These are phyloP conservation scores for Raillietiella orientalis DNA, from an alignment of 2,888 invertebrate genomes.

Conservation along the genomic window DNA sequence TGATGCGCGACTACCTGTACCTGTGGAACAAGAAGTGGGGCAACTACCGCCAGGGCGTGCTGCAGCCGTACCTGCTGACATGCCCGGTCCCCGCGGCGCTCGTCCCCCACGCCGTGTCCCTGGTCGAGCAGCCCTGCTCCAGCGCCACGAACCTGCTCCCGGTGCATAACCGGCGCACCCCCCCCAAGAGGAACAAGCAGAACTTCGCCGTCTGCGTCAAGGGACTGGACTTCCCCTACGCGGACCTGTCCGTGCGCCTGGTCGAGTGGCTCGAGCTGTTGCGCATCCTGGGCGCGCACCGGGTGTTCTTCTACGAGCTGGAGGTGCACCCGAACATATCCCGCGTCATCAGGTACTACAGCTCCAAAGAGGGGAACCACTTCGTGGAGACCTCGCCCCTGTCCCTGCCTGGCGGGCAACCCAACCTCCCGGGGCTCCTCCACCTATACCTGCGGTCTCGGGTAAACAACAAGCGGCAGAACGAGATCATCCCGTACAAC, in stretches of 20 bases:
- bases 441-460: conserved; percentile 66
- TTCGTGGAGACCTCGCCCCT: conserved; percentile 40
- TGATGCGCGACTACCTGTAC: conserved; percentile 62
- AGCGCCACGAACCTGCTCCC: conserved; percentile 48
- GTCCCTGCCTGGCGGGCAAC: conserved; percentile 58
- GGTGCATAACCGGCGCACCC: conserved; percentile 42
- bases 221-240: conserved; percentile 67
- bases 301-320: conserved; percentile 62
- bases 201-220: conserved; percentile 77
- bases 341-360: conserved; percentile 24
- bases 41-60: conserved; percentile 60
- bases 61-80: conserved; percentile 63
- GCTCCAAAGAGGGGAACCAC: conserved; percentile 26
- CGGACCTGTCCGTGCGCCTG: conserved; percentile 55
- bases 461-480: conserved; percentile 69
- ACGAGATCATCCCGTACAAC: conserved; percentile 82
- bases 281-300: conserved; percentile 53
- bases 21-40: conserved; percentile 86
- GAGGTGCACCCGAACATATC: conserved; percentile 59
- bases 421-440: conserved; percentile 57
- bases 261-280: conserved; percentile 83
- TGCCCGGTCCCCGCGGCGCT: conserved; percentile 42
- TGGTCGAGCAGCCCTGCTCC: conserved; percentile 55
- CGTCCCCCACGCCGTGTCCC: conserved; percentile 46
- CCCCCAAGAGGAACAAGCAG: conserved; percentile 20